phyloP scores from a whole-genome alignment of 1,140 invertebrate species.

The Melipona quadrifasciata region DNA sequence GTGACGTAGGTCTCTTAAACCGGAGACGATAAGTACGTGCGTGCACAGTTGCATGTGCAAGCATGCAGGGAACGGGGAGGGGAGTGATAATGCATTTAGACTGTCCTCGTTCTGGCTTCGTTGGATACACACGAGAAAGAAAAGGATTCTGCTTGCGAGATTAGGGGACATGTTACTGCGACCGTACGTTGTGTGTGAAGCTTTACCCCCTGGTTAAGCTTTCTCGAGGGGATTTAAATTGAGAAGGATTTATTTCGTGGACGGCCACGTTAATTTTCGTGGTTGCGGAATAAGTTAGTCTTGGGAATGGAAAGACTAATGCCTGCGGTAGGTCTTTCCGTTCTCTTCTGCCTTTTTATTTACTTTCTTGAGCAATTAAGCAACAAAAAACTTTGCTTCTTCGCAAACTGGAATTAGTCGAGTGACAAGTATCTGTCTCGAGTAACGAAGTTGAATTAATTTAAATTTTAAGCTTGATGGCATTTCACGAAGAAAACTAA shows the following conservation, averaged over 20 bases:
- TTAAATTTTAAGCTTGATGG: too few relatives aligned
- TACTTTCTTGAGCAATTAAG: too few relatives aligned
- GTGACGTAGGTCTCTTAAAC: background rate
- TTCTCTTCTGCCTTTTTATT: too few relatives aligned
- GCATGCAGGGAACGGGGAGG: background rate
- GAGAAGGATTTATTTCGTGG: background rate
- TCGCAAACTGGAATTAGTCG: too few relatives aligned
- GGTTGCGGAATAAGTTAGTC: background rate
- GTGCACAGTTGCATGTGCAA: background rate
- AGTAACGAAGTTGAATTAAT: too few relatives aligned
- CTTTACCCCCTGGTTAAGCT: background rate
- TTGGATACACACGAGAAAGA: background rate
- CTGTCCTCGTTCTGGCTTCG: background rate
- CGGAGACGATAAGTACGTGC: conserved; percentile 3
- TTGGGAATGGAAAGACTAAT: too few relatives aligned
- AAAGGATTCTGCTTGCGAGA: background rate
- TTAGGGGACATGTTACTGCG: background rate
- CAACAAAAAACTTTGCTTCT: too few relatives aligned
- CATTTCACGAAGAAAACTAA: too few relatives aligned
- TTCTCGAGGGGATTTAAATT: background rate
- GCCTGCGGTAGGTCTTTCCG: background rate
- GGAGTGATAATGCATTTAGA: background rate
- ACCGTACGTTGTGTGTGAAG: too few relatives aligned
- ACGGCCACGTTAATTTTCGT: background rate
- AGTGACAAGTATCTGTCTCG: too few relatives aligned